Evolutionary conservation across 2,888 invertebrate species (phyloP).

Genomic region (Limnephilus auricula): DNA sequence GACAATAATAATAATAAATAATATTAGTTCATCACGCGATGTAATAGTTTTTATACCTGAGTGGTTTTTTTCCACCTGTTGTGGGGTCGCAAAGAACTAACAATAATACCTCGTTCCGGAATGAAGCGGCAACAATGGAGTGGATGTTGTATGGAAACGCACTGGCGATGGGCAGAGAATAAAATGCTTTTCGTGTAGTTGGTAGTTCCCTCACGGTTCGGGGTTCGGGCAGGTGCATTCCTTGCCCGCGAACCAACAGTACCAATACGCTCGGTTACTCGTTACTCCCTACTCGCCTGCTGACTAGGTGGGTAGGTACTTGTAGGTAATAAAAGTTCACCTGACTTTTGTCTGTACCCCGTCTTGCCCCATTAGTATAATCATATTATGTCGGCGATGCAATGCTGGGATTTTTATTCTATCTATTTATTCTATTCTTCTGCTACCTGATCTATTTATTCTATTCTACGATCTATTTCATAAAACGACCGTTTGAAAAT

Average conservation of each 20-base stretch:
- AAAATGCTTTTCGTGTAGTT: not conserved
- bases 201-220: not conserved
- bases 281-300: not conserved
- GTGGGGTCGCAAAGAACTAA: not conserved
- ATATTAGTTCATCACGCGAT: not conserved
- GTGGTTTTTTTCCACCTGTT: not conserved
- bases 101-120: constrained; percentile 12
- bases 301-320: not conserved
- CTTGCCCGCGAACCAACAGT: not conserved
- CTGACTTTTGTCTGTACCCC: not conserved
- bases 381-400: not conserved
- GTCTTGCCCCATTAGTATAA: not conserved
- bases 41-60: constrained; percentile 2
- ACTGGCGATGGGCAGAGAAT: constrained; percentile 4
- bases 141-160: not conserved
- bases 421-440: too few species aligned
- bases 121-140: not conserved
- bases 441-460: too few species aligned
- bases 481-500: too few species aligned
- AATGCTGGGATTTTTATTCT: not conserved
- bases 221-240: constrained; percentile 17
- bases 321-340: not conserved
- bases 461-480: too few species aligned
- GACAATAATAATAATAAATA: not conserved
- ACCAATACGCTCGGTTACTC: not conserved